A percentile compares a stretch with the other conserved stretches of the same genome.
These are phyloP conservation scores for Aphelinus certus DNA, from an alignment of 1,140 invertebrate genomes.

Conservation along the genomic window DNA sequence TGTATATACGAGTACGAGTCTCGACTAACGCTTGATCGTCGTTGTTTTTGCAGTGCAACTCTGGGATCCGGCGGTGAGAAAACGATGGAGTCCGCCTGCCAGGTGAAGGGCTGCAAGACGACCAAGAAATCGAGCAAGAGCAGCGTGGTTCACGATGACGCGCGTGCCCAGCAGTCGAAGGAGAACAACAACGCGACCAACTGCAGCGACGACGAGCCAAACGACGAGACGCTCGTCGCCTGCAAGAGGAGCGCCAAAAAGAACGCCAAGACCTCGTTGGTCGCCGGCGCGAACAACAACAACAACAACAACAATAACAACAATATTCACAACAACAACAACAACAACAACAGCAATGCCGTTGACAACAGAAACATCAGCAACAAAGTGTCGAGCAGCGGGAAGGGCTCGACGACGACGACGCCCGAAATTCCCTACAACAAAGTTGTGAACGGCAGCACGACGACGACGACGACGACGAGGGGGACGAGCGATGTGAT, in stretches of 20 bases:
- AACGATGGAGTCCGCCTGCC: slow-evolving; percentile 63
- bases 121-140: slow-evolving; percentile 26
- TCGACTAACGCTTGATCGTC: slow-evolving; percentile 6
- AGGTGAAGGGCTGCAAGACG: slow-evolving; percentile 47
- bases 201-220: slow-evolving; percentile 23
- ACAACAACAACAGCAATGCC: neutral
- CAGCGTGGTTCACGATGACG: slow-evolving; percentile 10
- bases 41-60: slow-evolving; percentile 62
- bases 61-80: slow-evolving; percentile 57
- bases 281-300: neutral
- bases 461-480: neutral
- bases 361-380: neutral
- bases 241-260: slow-evolving; percentile 11
- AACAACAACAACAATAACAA: slow-evolving; percentile 9
- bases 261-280: neutral
- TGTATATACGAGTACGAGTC: too few species aligned
- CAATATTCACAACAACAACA: slow-evolving; percentile 1
- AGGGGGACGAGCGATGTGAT: too few species aligned
- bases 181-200: slow-evolving; percentile 18
- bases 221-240: slow-evolving; percentile 2
- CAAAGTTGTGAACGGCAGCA: slow-evolving; percentile 16
- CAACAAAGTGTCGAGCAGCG: neutral
- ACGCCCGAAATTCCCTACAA: slow-evolving; percentile 8
- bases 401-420: neutral
- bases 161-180: neutral